Percentiles rank a stretch among this genome's conserved stretches.
These are phyloP conservation scores for Anodontia alba DNA, from an alignment of 2,888 invertebrate genomes.

Conservation along the genomic window DNA sequence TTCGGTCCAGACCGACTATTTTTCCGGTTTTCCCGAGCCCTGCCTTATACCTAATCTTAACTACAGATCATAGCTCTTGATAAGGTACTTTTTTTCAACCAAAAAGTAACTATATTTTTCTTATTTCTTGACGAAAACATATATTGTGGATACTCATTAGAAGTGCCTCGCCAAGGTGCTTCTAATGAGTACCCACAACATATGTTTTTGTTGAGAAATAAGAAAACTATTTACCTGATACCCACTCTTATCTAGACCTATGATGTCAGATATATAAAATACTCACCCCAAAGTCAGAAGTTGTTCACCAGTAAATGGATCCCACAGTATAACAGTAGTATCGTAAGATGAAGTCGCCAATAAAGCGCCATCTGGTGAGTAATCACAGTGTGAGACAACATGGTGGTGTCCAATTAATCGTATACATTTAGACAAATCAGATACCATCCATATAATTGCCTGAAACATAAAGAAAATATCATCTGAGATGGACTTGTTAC, in stretches of 20 bases:
- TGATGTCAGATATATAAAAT: neutral
- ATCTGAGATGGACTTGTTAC: too few relatives aligned
- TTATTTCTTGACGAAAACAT: neutral
- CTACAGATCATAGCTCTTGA: too few relatives aligned
- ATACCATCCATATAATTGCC: slow-evolving; percentile 85
- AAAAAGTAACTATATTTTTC: too few relatives aligned
- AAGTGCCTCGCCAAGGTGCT: neutral
- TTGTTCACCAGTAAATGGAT: slow-evolving; percentile 84
- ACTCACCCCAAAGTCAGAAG: slow-evolving; percentile 79
- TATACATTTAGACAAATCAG: slow-evolving; percentile 66
- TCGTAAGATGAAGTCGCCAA: slow-evolving; percentile 86
- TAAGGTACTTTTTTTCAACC: too few relatives aligned
- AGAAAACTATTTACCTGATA: neutral
- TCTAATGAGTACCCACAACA: neutral
- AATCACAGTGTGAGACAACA: slow-evolving; percentile 85
- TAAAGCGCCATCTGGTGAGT: slow-evolving; percentile 86
- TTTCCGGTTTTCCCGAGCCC: too few relatives aligned
- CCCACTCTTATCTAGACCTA: neutral
- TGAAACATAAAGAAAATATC: slow-evolving; percentile 63
- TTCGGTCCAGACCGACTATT: too few relatives aligned
- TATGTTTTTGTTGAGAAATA: neutral
- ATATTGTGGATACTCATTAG: neutral
- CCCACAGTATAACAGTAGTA: slow-evolving; percentile 86
- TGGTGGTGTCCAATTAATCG: slow-evolving; percentile 86
- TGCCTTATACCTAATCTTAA: too few relatives aligned